Conservation (phyloP, 1,140 invertebrate species). For the Wiebesia pumilae region DNA sequence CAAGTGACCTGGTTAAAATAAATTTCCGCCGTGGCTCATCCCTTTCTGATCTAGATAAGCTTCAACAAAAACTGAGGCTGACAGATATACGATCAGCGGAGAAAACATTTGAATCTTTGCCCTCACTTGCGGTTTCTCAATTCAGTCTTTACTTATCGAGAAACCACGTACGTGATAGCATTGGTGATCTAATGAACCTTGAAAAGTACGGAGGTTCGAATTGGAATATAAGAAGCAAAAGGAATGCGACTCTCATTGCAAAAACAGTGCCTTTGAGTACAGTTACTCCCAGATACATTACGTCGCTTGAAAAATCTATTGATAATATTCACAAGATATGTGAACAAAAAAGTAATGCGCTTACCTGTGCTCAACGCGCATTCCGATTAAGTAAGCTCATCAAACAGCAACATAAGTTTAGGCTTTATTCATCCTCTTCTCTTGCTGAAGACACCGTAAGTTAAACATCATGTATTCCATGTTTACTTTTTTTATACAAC, state of each 20-base stretch:
- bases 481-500: too few relatives aligned
- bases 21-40: constrained; percentile 80
- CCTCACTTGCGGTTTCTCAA: constrained; percentile 75
- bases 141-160: constrained; percentile 71
- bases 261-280: constrained; percentile 83
- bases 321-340: constrained; percentile 68
- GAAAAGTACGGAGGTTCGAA: constrained; percentile 82
- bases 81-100: constrained; percentile 75
- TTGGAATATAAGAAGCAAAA: constrained; percentile 80
- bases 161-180: constrained; percentile 79
- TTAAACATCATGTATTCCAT: not conserved
- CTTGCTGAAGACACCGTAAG: constrained; percentile 58
- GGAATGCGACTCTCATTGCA: constrained; percentile 81
- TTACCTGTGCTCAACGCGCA: constrained; percentile 81
- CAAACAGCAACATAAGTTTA: constrained; percentile 69
- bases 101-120: constrained; percentile 74
- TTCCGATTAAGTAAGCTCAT: constrained; percentile 80
- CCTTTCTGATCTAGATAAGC: constrained; percentile 82
- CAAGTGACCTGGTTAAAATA: constrained; percentile 59
- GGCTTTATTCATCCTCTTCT: constrained; percentile 50
- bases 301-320: constrained; percentile 62
- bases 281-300: constrained; percentile 76
- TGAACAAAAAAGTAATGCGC: constrained; percentile 50
- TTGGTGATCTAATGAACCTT: constrained; percentile 86
- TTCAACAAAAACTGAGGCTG: constrained; percentile 68